phyloP scores from a whole-genome alignment of 2,888 invertebrate genomes.

The Agrypnus murinus region DNA sequence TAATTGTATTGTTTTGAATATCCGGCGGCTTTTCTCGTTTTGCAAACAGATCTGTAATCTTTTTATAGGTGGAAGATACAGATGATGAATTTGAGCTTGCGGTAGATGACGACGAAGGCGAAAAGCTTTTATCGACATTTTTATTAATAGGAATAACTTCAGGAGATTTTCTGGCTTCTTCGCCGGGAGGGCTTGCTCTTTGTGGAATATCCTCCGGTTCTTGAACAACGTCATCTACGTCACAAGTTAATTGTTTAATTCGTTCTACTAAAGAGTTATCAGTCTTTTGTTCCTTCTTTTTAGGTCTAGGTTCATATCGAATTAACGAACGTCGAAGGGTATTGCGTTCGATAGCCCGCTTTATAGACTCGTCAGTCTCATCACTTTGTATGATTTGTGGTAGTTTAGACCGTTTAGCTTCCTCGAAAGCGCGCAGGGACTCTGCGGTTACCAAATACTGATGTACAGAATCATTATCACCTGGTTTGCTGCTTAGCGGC shows the following conservation, averaged over 20 bases:
- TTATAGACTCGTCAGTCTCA: conserved; percentile 79
- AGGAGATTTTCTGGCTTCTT: conserved; percentile 73
- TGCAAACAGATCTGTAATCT: conserved; percentile 77
- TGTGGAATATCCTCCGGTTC: conserved; percentile 68
- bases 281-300: conserved; percentile 73
- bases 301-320: conserved; percentile 74
- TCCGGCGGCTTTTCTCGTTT: conserved; percentile 65
- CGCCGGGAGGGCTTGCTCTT: conserved; percentile 80
- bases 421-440: conserved; percentile 82
- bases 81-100: conserved; percentile 75
- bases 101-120: conserved; percentile 75
- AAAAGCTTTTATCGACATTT: conserved; percentile 75
- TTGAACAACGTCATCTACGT: conserved; percentile 80
- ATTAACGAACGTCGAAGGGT: conserved; percentile 86
- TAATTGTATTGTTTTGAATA: conserved; percentile 61
- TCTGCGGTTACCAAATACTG: conserved; percentile 82
- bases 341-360: conserved; percentile 88
- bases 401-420: conserved; percentile 75
- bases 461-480: conserved; percentile 67
- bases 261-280: conserved; percentile 90
- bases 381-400: conserved; percentile 72
- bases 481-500: conserved; percentile 71
- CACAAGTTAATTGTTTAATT: conserved; percentile 89
- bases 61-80: conserved; percentile 79
- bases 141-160: conserved; percentile 56